A percentile compares a stretch with the other conserved stretches of the same genome.
phyloP scores from a whole-genome alignment of 2,888 invertebrate species.

The Endomychus coccineus region DNA sequence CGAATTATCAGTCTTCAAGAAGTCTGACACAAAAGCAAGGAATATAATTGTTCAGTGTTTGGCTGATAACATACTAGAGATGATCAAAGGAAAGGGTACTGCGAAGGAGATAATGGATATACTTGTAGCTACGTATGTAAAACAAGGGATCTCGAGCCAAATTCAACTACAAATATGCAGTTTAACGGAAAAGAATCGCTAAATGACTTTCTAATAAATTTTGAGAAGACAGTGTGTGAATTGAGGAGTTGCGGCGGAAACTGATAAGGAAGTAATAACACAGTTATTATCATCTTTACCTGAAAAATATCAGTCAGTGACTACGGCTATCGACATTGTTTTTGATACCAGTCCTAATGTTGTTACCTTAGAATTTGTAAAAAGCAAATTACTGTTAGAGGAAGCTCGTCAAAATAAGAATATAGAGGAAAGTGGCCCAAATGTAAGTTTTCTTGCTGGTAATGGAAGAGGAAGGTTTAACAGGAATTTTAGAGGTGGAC shows the following conservation, averaged over 20 bases:
- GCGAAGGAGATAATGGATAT: conserved; percentile 13
- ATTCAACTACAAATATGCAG: conserved; percentile 8
- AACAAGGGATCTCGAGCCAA: conserved; percentile 13
- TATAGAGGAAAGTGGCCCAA: too few species aligned
- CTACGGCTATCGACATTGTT: conserved; percentile 13
- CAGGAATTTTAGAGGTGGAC: too few species aligned
- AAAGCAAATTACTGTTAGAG: conserved; percentile 10
- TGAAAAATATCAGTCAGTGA: too few species aligned
- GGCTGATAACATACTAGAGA: conserved; percentile 16
- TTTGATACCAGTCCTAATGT: conserved; percentile 4
- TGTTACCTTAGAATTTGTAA: conserved; percentile 10
- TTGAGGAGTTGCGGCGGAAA: conserved; percentile 12
- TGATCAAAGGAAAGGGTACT: conserved; percentile 12
- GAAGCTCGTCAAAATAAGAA: conserved; percentile 10
- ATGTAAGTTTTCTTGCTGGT: too few species aligned
- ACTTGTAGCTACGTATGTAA: conserved; percentile 8
- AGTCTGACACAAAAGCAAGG: conserved; percentile 14
- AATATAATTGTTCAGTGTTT: conserved; percentile 15
- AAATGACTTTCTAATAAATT: conserved; percentile 12
- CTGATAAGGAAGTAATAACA: neutral
- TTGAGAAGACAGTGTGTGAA: conserved; percentile 14
- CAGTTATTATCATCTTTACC: too few species aligned
- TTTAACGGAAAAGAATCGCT: conserved; percentile 5
- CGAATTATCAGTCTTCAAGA: conserved; percentile 9
- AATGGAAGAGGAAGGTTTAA: too few species aligned